Conservation (phyloP, 2,888 invertebrate species). For the Anthrax anthrax region DNA sequence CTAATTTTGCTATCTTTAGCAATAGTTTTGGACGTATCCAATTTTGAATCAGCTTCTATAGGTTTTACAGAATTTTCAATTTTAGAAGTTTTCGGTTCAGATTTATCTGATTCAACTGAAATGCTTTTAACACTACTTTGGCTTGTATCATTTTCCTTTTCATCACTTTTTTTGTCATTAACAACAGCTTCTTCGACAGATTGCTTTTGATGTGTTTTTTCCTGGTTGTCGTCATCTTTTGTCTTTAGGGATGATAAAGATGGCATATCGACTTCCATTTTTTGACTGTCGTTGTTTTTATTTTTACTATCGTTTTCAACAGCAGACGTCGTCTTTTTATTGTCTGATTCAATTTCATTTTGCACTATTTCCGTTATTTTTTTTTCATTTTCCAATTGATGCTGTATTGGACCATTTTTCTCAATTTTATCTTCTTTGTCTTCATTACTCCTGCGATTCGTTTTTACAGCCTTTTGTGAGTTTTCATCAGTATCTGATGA, state of each 20-base stretch:
- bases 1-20: constrained; percentile 2
- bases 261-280: background rate
- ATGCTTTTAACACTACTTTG: no score
- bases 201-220: no score
- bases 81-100: constrained; percentile 5
- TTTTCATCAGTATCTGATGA: constrained; percentile 20
- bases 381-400: constrained; percentile 11
- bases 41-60: constrained; percentile 3
- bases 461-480: constrained; percentile 20
- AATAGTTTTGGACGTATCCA: background rate
- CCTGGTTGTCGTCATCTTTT: no score
- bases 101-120: no score
- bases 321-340: background rate
- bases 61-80: constrained; percentile 6
- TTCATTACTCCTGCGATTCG: constrained; percentile 16
- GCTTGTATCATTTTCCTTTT: no score
- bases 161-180: no score
- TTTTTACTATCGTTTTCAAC: background rate
- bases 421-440: constrained; percentile 10
- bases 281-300: constrained; percentile 8
- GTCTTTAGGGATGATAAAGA: no score
- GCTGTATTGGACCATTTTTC: background rate
- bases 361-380: constrained; percentile 13
- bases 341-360: constrained; percentile 8
- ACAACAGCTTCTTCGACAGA: no score